Percentiles rank a stretch among this genome's conserved stretches.
Evolutionary conservation across 92 coral and sea anemone genomes (phyloP).

Genomic region (Blastomussa wellsi): DNA sequence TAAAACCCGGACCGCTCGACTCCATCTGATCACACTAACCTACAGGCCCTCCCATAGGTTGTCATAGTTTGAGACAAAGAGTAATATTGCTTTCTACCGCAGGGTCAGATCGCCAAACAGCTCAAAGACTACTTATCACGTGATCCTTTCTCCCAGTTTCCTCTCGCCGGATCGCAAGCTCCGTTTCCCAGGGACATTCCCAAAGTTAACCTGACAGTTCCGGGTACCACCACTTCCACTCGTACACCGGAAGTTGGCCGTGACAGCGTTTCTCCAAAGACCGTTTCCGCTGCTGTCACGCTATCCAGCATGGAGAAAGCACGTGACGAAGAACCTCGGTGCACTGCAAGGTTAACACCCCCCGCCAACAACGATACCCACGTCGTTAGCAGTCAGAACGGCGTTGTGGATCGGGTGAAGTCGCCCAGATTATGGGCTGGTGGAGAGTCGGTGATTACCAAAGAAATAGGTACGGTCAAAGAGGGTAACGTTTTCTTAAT

Average conservation of each 20-base stretch:
- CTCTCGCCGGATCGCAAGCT: not conserved
- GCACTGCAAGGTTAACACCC: slow-evolving; percentile 14
- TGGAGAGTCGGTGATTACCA: slow-evolving; percentile 13
- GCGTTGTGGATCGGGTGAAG: slow-evolving; percentile 20
- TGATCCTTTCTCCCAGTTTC: slow-evolving; percentile 36
- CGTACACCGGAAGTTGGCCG: slow-evolving; percentile 41
- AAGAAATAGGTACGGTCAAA: slow-evolving; percentile 28
- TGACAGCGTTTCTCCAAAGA: slow-evolving; percentile 74
- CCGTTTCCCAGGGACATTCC: slow-evolving; percentile 23
- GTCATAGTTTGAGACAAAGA: not conserved
- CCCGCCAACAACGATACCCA: slow-evolving; percentile 8
- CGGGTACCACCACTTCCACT: slow-evolving; percentile 29
- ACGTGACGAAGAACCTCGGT: slow-evolving; percentile 17
- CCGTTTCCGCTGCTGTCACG: slow-evolving; percentile 93
- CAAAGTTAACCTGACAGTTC: slow-evolving; percentile 19
- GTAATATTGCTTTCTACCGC: not conserved
- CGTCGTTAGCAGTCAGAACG: slow-evolving; percentile 3
- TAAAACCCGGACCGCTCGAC: too few relatives aligned
- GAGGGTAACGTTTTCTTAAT: too few relatives aligned
- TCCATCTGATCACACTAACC: too few relatives aligned
- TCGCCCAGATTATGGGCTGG: slow-evolving; percentile 5
- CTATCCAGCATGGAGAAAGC: slow-evolving; percentile 72
- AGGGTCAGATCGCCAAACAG: slow-evolving; percentile 48
- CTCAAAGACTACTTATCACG: slow-evolving; percentile 33
- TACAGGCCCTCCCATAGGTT: too few relatives aligned